These are phyloP conservation scores for Heteractis magnifica DNA, from an alignment of 92 coral and sea anemone genomes.

Conservation along the genomic window DNA sequence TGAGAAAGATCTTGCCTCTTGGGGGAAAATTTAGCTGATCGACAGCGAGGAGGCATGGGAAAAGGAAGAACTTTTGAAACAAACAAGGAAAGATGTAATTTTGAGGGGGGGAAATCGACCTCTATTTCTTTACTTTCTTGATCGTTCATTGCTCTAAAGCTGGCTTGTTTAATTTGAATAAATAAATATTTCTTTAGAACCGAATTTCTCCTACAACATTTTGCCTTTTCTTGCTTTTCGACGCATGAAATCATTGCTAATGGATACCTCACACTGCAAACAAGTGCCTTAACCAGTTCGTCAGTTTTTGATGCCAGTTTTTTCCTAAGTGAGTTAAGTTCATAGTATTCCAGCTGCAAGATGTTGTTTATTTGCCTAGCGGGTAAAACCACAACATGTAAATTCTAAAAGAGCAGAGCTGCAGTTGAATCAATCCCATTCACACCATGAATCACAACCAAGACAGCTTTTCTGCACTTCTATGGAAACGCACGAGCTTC, in stretches of 20 bases:
- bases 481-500: conserved; percentile 1
- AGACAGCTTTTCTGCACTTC: neutral
- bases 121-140: neutral
- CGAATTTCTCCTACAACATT: too few relatives aligned
- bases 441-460: neutral
- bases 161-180: neutral
- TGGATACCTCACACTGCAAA: too few relatives aligned
- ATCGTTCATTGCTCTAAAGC: neutral
- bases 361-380: conserved; percentile 33
- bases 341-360: conserved; percentile 25
- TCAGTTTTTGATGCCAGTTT: neutral
- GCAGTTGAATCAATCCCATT: conserved; percentile 54
- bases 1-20: neutral
- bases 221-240: too few relatives aligned
- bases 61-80: neutral
- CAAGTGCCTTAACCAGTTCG: too few relatives aligned
- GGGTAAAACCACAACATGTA: conserved; percentile 9
- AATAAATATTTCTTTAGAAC: neutral
- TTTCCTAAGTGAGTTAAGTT: neutral
- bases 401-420: neutral
- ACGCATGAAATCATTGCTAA: too few relatives aligned
- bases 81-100: neutral
- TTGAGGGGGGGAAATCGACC: too few relatives aligned
- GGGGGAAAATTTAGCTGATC: neutral
- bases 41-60: neutral